Base-by-base conservation (phyloP, 1,140 invertebrate genomes). In the Leptoteleia sp. region DNA sequence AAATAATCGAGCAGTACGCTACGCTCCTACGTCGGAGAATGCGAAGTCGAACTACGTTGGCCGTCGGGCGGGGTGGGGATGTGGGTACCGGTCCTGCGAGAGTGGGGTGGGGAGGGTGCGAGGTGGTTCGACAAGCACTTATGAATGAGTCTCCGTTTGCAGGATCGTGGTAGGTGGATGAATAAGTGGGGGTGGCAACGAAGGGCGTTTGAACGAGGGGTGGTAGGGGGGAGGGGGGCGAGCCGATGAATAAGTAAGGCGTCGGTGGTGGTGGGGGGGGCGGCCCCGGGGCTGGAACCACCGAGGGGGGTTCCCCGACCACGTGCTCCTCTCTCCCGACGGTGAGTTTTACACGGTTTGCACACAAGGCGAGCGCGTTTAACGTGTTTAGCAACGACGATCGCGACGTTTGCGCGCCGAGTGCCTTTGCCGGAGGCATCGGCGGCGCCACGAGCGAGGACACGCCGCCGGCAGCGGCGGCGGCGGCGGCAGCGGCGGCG, bases 111-210 rank as follows among this genome's bases (percentile, higher is more conserved):
- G n/a, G n/a, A n/a, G n/a, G n/a, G n/a, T n/a, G n/a, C n/a, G 71
- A 55, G 59, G 65, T 70, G 29, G 62, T 68, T 76, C 72, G 79
- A 81, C 78, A 80, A 65, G 83, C 84, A 87, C 83, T 89, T 86
- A 89, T 89, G 87, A 89, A 89, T 89, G 87, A 88, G 85, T 84
- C 81, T 81, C 31, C 11, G 29, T 76, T 64, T 62, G 71, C 59
- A 55, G 62, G 68, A 64, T 22, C 64, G 68, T 72, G 76, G 59
- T 62, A 77, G 70, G 48, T 71, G 61, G 72, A 57, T 61, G 48
- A 59, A 40, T 67, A 79, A 77, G 77, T 80, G 72, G 76, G 68
- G 76, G 75, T 64, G 71, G 72, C 9, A n/a, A 52, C 50, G 64
- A 52, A 76, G 72, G 73, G 79, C 72, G 50, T 65, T 73, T 42